Percentiles rank a stretch among this genome's conserved stretches.
Conservation (phyloP, 2,888 invertebrate genomes). For the Sipha maydis region DNA sequence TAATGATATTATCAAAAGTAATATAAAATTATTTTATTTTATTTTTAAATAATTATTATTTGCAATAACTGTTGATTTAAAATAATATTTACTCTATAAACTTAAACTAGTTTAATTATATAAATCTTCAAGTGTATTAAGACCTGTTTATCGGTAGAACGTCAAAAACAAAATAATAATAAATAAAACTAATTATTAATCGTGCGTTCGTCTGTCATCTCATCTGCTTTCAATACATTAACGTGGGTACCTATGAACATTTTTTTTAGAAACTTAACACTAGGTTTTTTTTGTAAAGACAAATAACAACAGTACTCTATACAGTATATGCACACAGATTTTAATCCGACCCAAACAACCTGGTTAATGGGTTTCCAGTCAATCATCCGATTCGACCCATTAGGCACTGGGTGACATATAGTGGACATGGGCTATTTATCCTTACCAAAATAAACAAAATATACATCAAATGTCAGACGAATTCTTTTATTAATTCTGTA, state of each 20-base stretch:
- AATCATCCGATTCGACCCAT: conserved; percentile 59
- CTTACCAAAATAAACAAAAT: conserved; percentile 20
- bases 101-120: background rate
- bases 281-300: conserved; percentile 10
- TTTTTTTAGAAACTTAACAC: conserved; percentile 48
- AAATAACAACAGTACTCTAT: background rate
- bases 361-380: conserved; percentile 58
- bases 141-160: background rate
- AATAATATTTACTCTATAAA: background rate
- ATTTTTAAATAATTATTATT: too few relatives aligned
- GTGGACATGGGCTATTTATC: conserved; percentile 45
- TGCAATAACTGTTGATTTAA: too few relatives aligned
- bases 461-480: conserved; percentile 48
- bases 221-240: background rate
- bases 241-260: background rate
- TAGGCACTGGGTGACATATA: conserved; percentile 51
- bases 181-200: conserved; percentile 22
- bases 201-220: background rate
- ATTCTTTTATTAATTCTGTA: conserved; percentile 50
- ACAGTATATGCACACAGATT: background rate
- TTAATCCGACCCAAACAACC: conserved; percentile 51
- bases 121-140: background rate
- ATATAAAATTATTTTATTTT: too few relatives aligned
- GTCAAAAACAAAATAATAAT: background rate
- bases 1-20: too few relatives aligned